A percentile compares a stretch with the other conserved stretches of the same genome.
phyloP scores from a whole-genome alignment of 2,888 invertebrate genomes.

The Salticus scenicus region DNA sequence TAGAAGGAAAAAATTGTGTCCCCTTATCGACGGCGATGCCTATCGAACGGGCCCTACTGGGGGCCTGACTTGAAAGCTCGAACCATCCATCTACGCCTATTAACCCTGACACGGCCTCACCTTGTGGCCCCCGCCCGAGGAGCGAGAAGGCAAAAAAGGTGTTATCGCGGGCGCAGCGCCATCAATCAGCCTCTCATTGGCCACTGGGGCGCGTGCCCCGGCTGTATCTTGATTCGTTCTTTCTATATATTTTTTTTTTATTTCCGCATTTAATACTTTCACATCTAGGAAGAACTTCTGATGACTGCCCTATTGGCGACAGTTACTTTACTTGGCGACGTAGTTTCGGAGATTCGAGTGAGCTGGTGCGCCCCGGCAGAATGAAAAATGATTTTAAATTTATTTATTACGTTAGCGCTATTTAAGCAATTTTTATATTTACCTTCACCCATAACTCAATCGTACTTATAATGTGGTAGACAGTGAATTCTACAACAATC shows the following conservation, averaged over 20 bases:
- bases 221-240: slow-evolving; percentile 47
- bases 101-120: slow-evolving; percentile 70
- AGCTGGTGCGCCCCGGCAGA: too few species aligned
- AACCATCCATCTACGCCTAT: slow-evolving; percentile 70
- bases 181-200: slow-evolving; percentile 67
- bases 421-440: too few species aligned
- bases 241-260: slow-evolving; percentile 24
- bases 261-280: slow-evolving; percentile 6
- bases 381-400: too few species aligned
- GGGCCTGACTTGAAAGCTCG: slow-evolving; percentile 58
- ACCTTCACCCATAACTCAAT: too few species aligned
- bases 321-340: background rate
- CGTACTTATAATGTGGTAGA: too few species aligned
- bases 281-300: background rate
- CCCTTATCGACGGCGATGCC: slow-evolving; percentile 62
- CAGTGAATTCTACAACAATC: too few species aligned
- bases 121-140: slow-evolving; percentile 62
- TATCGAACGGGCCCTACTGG: slow-evolving; percentile 54
- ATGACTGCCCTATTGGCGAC: background rate
- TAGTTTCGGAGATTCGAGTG: too few species aligned
- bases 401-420: too few species aligned
- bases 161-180: slow-evolving; percentile 67
- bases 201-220: slow-evolving; percentile 66
- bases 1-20: slow-evolving; percentile 49
- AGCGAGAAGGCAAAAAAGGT: slow-evolving; percentile 56